phyloP scores from a whole-genome alignment of 2,113 vertebrate species.

The Vulpes ferrilata region DNA sequence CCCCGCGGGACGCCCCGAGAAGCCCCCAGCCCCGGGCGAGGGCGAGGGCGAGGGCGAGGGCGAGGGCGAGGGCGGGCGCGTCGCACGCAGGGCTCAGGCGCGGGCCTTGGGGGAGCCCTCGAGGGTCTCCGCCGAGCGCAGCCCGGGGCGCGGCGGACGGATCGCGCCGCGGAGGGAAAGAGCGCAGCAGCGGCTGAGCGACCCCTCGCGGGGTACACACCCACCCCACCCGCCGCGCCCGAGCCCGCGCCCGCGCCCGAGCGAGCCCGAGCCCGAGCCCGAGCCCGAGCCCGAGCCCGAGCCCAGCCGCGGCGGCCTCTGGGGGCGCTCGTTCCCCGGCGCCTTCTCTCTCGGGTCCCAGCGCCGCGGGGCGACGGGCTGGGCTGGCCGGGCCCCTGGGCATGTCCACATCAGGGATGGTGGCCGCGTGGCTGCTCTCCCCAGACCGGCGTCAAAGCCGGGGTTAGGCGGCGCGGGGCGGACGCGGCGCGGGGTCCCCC shows the following conservation, averaged over 20 bases:
- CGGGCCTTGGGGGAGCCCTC: constrained; percentile 36
- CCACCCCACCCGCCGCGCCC: constrained; percentile 70
- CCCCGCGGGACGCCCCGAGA: constrained; percentile 44
- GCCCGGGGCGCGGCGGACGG: constrained; percentile 1
- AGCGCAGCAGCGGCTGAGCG: constrained; percentile 4
- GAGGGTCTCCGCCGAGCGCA: background rate
- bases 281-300: too few species aligned
- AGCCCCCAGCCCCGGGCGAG: constrained; percentile 25
- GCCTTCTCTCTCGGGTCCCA: constrained; percentile 69
- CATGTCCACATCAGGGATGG: constrained; percentile 67
- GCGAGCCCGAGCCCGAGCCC: too few species aligned
- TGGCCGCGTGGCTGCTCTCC: constrained; percentile 67
- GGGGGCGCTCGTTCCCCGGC: constrained; percentile 78
- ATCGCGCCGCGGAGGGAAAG: constrained; percentile 36
- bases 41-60: too few species aligned
- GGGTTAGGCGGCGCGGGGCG: constrained; percentile 61
- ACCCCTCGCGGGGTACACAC: constrained; percentile 76
- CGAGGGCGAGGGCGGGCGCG: background rate
- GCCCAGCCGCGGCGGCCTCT: constrained; percentile 49
- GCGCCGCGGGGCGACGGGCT: constrained; percentile 60
- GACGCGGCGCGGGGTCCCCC: constrained; percentile 70
- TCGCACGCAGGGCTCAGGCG: background rate
- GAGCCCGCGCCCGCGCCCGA: too few species aligned
- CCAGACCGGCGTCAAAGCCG: constrained; percentile 66
- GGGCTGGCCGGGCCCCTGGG: constrained; percentile 48